A percentile compares a stretch with the other conserved stretches of the same genome.
Conservation (phyloP, 2,888 invertebrate genomes). For the Galeruca laticollis region DNA sequence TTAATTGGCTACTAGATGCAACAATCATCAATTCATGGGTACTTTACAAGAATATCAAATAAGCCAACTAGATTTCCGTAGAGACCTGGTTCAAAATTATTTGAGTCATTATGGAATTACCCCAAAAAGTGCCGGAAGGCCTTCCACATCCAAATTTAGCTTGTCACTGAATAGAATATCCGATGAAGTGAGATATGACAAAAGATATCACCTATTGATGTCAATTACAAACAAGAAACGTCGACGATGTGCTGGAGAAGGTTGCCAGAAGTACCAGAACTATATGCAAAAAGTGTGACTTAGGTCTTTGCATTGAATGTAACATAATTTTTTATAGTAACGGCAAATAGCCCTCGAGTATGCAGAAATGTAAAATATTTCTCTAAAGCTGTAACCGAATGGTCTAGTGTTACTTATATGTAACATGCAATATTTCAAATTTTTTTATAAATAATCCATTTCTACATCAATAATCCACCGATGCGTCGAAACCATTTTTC, state of each 20-base stretch:
- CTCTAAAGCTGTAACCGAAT: slow-evolving; percentile 21
- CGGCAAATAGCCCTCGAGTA: slow-evolving; percentile 3
- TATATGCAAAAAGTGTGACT: slow-evolving; percentile 26
- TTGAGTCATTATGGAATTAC: too few species aligned
- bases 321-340: slow-evolving; percentile 25
- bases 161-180: slow-evolving; percentile 10
- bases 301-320: slow-evolving; percentile 27
- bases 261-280: slow-evolving; percentile 21
- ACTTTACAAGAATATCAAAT: slow-evolving; percentile 6
- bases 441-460: slow-evolving; percentile 13
- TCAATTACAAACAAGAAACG: slow-evolving; percentile 22
- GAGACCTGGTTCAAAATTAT: too few species aligned
- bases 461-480: too few species aligned
- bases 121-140: slow-evolving; percentile 18
- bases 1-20: slow-evolving; percentile 17
- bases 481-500: too few species aligned
- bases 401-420: slow-evolving; percentile 28
- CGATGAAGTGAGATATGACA: slow-evolving; percentile 16
- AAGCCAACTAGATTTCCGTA: too few species aligned
- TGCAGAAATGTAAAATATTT: slow-evolving; percentile 8
- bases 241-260: slow-evolving; percentile 23
- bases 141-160: slow-evolving; percentile 16
- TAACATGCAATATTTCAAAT: slow-evolving; percentile 6
- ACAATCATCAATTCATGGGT: background rate
- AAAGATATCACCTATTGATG: slow-evolving; percentile 12